A percentile compares a stretch with the other conserved stretches of the same genome.
phyloP scores from a whole-genome alignment of 64 coral and sea anemone genomes.

The Orbicella faveolata region DNA sequence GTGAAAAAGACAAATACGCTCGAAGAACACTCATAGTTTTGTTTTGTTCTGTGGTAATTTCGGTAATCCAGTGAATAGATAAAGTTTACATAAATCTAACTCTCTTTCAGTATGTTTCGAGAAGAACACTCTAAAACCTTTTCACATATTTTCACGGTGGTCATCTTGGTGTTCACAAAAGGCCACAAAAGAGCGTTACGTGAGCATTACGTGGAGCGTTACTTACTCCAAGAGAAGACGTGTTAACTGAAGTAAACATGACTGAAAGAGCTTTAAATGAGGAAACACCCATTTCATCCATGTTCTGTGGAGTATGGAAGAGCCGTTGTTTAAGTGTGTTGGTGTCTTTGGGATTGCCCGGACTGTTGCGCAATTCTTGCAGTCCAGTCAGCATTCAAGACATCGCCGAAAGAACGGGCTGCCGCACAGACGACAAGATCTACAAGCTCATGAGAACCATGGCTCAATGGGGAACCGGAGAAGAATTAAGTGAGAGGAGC shows the following conservation, averaged over 20 bases:
- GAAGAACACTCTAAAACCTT: too few relatives aligned
- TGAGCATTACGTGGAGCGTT: background rate
- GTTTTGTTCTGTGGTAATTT: too few relatives aligned
- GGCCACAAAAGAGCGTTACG: background rate
- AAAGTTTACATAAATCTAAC: too few relatives aligned
- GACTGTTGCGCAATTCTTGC: background rate
- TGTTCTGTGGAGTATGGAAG: constrained; percentile 45
- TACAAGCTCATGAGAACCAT: constrained; percentile 53
- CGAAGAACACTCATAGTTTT: too few relatives aligned
- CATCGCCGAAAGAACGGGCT: constrained; percentile 15
- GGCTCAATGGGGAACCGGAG: constrained; percentile 55
- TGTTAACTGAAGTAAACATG: background rate
- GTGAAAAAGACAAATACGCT: too few relatives aligned
- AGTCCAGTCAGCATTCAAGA: constrained; percentile 6
- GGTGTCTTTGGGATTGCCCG: constrained; percentile 18
- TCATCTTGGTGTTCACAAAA: too few relatives aligned
- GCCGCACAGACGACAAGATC: constrained; percentile 20
- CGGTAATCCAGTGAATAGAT: background rate
- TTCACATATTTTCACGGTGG: too few relatives aligned
- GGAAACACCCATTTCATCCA: constrained; percentile 19
- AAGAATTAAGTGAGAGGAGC: constrained; percentile 5
- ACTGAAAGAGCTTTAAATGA: background rate
- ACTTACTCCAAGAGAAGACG: background rate
- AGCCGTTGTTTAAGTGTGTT: constrained; percentile 36
- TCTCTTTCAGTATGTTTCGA: too few relatives aligned